Conservation (phyloP, 2,113 vertebrate genomes). For the Saguinus imperator region DNA sequence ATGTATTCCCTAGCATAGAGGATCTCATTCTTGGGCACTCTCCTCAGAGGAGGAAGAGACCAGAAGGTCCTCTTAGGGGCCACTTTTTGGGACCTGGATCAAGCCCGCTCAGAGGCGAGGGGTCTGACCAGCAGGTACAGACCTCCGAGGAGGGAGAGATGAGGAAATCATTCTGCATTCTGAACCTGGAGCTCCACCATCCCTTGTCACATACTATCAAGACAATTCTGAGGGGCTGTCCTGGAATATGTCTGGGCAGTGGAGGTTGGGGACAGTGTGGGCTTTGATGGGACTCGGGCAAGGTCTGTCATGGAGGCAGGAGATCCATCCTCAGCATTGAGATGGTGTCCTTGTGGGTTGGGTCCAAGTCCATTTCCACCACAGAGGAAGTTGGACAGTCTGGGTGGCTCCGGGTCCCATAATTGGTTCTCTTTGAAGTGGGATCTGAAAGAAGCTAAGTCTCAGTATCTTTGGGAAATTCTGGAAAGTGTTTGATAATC, state of each 20-base stretch:
- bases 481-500: background rate
- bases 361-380: background rate
- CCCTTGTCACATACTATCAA: background rate
- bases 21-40: background rate
- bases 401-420: background rate
- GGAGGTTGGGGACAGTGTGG: background rate
- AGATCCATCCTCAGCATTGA: background rate
- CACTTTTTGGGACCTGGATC: background rate
- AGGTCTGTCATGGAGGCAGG: background rate
- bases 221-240: background rate
- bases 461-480: background rate
- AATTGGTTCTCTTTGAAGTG: background rate
- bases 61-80: background rate
- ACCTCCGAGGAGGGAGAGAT: background rate
- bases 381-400: background rate
- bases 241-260: background rate
- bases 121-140: background rate
- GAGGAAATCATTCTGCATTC: background rate
- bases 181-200: background rate
- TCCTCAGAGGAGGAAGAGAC: background rate
- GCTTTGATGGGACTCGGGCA: background rate
- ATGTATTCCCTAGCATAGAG: background rate
- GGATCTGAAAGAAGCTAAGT: background rate
- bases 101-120: background rate
- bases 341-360: background rate